phyloP scores from a whole-genome alignment of 2,888 invertebrate genomes.

The Gandaritis pyraliata region DNA sequence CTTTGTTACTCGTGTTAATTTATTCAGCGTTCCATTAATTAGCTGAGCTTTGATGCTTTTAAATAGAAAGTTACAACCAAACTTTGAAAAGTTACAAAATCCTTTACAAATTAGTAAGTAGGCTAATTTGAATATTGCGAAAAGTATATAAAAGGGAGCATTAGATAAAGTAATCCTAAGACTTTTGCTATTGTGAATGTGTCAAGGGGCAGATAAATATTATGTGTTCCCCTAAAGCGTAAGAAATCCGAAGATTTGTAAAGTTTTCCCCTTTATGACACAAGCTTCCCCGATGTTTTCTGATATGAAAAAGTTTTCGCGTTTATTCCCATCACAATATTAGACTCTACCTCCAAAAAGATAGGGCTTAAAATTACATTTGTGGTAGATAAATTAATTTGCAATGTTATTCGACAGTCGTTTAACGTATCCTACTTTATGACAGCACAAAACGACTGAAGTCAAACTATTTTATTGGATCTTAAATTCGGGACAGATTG shows the following conservation, averaged over 20 bases:
- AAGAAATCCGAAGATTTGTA: slow-evolving; percentile 83
- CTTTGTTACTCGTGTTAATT: neutral
- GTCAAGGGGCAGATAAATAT: slow-evolving; percentile 82
- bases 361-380: slow-evolving; percentile 47
- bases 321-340: slow-evolving; percentile 37
- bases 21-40: neutral
- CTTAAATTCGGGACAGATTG: slow-evolving; percentile 63
- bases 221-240: slow-evolving; percentile 79
- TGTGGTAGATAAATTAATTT: slow-evolving; percentile 64
- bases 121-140: slow-evolving; percentile 29
- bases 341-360: slow-evolving; percentile 43
- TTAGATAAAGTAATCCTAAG: slow-evolving; percentile 68
- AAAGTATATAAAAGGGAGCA: slow-evolving; percentile 52
- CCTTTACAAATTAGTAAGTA: neutral
- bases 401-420: slow-evolving; percentile 68
- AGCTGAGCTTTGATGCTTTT: slow-evolving; percentile 1
- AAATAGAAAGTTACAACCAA: neutral
- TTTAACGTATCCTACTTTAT: slow-evolving; percentile 78
- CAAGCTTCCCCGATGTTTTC: slow-evolving; percentile 77
- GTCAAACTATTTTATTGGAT: slow-evolving; percentile 67
- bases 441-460: slow-evolving; percentile 63
- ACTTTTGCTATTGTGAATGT: slow-evolving; percentile 76
- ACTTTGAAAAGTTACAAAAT: slow-evolving; percentile 3
- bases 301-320: slow-evolving; percentile 77
- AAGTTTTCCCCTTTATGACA: slow-evolving; percentile 82